Percentiles rank a stretch among this genome's conserved stretches.
These are phyloP conservation scores for Copsychus sechellarum DNA, from an alignment of 2,113 vertebrate species.

Conservation along the genomic window DNA sequence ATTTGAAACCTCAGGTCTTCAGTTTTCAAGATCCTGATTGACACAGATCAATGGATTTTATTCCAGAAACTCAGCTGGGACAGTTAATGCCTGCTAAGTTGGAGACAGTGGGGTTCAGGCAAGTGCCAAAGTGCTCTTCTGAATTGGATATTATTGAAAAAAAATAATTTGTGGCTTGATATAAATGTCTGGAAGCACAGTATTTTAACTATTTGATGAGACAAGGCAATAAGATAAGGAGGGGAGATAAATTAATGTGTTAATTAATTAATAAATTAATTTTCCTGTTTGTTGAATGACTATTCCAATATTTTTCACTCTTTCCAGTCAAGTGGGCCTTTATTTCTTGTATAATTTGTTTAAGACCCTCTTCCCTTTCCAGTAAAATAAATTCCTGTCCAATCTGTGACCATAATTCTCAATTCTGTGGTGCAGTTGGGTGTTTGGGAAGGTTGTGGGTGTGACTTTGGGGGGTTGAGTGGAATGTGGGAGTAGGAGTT, in stretches of 20 bases:
- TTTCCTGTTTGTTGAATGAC: neutral
- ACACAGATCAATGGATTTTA: conserved; percentile 19
- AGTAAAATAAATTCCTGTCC: neutral
- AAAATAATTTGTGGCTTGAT: neutral
- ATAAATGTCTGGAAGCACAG: neutral
- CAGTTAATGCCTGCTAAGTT: conserved; percentile 2
- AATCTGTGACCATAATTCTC: neutral
- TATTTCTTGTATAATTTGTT: neutral
- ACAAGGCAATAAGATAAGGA: neutral
- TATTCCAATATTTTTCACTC: neutral
- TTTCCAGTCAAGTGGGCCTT: neutral
- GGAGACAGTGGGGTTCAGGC: neutral
- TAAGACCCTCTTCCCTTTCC: neutral
- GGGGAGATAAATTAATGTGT: neutral
- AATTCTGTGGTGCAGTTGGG: neutral
- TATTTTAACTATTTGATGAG: neutral
- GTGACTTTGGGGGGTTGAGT: neutral
- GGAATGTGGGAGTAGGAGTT: neutral
- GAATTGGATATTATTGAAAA: neutral
- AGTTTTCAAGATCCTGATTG: conserved; percentile 25
- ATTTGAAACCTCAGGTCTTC: conserved; percentile 13
- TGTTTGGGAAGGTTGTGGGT: neutral
- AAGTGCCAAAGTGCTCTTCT: neutral
- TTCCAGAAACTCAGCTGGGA: neutral
- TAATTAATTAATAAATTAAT: too few species aligned